Conservation (phyloP, 2,797 vertebrate genomes). For the Lacerta viridis region DNA sequence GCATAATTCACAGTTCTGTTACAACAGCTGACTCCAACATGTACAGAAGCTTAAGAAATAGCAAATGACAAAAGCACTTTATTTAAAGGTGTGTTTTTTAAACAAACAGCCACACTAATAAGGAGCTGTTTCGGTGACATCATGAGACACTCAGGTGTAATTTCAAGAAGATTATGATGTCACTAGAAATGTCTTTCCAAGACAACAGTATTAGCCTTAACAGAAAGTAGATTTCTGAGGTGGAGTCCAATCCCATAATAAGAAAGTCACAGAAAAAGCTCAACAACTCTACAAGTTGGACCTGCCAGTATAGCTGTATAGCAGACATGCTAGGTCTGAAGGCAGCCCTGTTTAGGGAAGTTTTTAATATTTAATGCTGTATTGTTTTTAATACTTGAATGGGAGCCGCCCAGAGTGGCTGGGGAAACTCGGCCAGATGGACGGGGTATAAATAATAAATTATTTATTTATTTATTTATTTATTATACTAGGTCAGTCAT, state of each 20-base stretch:
- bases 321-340: too few relatives aligned
- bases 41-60: neutral
- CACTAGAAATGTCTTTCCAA: conserved; percentile 23
- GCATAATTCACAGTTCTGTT: neutral
- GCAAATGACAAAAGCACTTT: conserved; percentile 1
- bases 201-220: conserved; percentile 5
- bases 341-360: too few relatives aligned
- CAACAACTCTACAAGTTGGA: neutral
- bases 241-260: too few relatives aligned
- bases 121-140: conserved; percentile 29
- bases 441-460: too few relatives aligned
- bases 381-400: too few relatives aligned
- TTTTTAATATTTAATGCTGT: too few relatives aligned
- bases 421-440: too few relatives aligned
- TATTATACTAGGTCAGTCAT: too few relatives aligned
- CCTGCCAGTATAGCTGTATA: neutral
- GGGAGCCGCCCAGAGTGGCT: too few relatives aligned
- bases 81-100: conserved; percentile 2
- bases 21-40: neutral
- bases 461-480: too few relatives aligned
- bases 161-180: conserved; percentile 31
- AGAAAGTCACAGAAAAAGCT: neutral
- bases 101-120: neutral
- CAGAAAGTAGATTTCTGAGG: neutral
- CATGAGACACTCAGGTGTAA: conserved; percentile 2